Percentiles rank a stretch among this genome's conserved stretches.
Conservation (phyloP, 2,888 invertebrate species). For the Lepidochrysops patricia region DNA sequence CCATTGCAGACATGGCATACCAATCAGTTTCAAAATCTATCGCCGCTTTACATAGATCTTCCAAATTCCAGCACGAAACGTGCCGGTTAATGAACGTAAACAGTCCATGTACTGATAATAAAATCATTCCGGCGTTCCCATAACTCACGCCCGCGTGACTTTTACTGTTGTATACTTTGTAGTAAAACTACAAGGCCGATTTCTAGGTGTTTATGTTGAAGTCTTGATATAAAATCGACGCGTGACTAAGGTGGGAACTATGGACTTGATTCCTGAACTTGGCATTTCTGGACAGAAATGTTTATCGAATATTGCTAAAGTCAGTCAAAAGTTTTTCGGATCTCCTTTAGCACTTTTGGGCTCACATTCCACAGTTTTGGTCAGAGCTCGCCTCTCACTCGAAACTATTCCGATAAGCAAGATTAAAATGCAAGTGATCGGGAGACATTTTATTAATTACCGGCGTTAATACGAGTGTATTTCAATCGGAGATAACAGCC, state of each 20-base stretch:
- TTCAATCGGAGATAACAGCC: not conserved
- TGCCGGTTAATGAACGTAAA: conserved; percentile 35
- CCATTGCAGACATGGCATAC: too few species aligned
- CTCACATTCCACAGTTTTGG: too few species aligned
- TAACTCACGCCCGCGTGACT: conserved; percentile 56
- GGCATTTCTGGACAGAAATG: not conserved
- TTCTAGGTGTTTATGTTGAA: conserved; percentile 39
- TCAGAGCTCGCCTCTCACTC: too few species aligned
- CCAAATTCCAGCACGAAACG: conserved; percentile 27
- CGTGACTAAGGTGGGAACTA: conserved; percentile 1
- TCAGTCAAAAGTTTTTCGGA: too few species aligned
- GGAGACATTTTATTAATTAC: conserved; percentile 6
- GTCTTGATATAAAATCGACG: conserved; percentile 25
- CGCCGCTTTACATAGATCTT: not conserved
- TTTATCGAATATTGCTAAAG: not conserved
- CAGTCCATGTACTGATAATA: conserved; percentile 45
- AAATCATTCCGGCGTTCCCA: conserved; percentile 48
- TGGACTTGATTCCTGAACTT: not conserved
- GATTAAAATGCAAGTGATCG: not conserved
- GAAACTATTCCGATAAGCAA: too few species aligned
- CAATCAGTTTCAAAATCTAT: not conserved
- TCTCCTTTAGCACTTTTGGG: too few species aligned
- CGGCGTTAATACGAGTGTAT: not conserved
- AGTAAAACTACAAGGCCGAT: conserved; percentile 51
- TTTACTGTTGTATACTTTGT: conserved; percentile 61